Evolutionary conservation across 1,140 invertebrate species (phyloP).

Genomic region (Paramacrobiotus metropolitanus): DNA sequence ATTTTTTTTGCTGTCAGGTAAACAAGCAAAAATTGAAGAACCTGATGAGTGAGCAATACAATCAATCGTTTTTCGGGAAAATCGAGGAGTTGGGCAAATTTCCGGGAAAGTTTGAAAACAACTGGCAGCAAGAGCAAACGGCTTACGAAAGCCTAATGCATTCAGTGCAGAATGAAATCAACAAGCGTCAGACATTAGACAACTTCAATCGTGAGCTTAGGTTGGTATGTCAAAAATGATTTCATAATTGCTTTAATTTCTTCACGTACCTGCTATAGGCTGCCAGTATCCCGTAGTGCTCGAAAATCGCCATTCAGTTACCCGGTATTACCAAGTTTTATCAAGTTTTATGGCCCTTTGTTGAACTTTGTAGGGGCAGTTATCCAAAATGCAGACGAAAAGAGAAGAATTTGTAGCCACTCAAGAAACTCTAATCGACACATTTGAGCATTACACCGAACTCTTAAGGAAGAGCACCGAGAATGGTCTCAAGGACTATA

Average conservation of each 20-base stretch:
- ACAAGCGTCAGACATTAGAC: not conserved
- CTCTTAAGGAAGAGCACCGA: not conserved
- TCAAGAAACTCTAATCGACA: not conserved
- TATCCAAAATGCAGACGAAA: not conserved
- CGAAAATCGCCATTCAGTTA: not conserved
- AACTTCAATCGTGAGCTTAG: not conserved
- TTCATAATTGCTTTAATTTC: no score
- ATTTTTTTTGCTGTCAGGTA: not conserved
- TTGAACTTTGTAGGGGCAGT: not conserved
- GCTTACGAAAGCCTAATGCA: not conserved
- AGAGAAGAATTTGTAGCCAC: not conserved
- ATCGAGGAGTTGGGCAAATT: not conserved
- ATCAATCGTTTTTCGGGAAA: not conserved
- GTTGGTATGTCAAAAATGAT: no score
- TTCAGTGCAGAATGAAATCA: not conserved
- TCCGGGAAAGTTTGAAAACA: not conserved
- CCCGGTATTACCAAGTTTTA: not conserved
- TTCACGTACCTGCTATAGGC: not conserved
- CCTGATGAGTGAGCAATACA: not conserved
- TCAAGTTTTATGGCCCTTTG: not conserved
- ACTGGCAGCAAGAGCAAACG: not conserved
- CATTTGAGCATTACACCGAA: not conserved
- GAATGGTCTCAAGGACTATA: not conserved
- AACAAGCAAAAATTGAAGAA: not conserved
- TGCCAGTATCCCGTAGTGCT: not conserved